Conservation (phyloP, 2,797 vertebrate genomes). For the Smutsia temminckii region DNA sequence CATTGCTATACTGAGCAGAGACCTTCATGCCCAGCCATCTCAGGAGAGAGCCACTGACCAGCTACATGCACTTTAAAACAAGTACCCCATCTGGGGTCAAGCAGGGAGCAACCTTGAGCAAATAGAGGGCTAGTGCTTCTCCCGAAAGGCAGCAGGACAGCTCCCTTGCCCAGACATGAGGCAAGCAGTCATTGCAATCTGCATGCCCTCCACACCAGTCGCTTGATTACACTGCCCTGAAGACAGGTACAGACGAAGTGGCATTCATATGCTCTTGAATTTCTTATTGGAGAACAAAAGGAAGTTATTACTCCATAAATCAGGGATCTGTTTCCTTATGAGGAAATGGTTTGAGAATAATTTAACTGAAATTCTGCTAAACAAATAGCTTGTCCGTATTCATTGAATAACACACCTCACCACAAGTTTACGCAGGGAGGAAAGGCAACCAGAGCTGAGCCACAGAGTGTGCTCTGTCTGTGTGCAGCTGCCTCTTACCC, state of each 20-base stretch:
- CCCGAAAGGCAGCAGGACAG: not conserved
- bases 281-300: not conserved
- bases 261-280: not conserved
- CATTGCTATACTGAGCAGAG: not conserved
- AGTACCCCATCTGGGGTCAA: not conserved
- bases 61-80: not conserved
- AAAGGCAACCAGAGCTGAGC: not conserved
- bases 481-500: not conserved
- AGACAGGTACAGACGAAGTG: not conserved
- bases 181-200: too few relatives aligned
- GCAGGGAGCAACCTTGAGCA: fast-evolving
- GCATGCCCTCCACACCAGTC: too few relatives aligned
- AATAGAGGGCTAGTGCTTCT: not conserved
- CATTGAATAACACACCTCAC: not conserved
- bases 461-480: not conserved
- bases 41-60: not conserved
- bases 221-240: not conserved
- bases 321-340: slow-evolving; percentile 4
- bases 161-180: not conserved
- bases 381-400: not conserved
- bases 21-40: not conserved
- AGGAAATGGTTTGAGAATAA: slow-evolving; percentile 31
- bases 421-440: not conserved
- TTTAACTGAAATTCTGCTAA: slow-evolving; percentile 39
- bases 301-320: slow-evolving; percentile 29